Conservation (phyloP, 2,888 invertebrate genomes). For the Torymus aiolomorphi region DNA sequence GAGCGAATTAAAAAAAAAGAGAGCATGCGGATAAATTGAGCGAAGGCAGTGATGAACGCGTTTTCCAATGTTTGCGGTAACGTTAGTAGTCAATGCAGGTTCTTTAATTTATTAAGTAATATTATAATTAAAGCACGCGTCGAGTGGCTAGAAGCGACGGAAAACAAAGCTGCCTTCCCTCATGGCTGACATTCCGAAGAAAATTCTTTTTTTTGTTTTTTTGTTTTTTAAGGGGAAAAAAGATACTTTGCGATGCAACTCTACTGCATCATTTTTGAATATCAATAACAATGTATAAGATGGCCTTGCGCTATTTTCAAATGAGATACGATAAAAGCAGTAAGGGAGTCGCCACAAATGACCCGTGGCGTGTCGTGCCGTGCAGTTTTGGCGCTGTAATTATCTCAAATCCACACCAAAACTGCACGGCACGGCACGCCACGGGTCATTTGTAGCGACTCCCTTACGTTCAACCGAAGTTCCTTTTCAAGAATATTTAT, state of each 20-base stretch:
- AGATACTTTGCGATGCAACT: slow-evolving; percentile 42
- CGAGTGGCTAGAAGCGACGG: neutral
- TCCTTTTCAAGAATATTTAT: slow-evolving; percentile 69
- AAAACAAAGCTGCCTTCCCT: slow-evolving; percentile 26
- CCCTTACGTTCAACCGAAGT: slow-evolving; percentile 70
- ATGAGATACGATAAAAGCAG: slow-evolving; percentile 60
- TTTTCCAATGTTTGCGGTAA: slow-evolving; percentile 27
- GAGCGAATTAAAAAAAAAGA: slow-evolving; percentile 18
- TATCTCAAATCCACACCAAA: too few species aligned
- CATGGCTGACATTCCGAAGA: slow-evolving; percentile 46
- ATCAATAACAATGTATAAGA: slow-evolving; percentile 20
- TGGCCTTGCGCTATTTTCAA: slow-evolving; percentile 46
- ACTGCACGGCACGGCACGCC: too few species aligned
- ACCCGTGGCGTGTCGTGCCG: too few species aligned
- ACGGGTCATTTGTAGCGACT: too few species aligned
- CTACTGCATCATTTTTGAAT: slow-evolving; percentile 10
- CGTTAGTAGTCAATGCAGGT: slow-evolving; percentile 24
- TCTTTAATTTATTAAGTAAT: slow-evolving; percentile 32
- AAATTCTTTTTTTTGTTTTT: slow-evolving; percentile 43
- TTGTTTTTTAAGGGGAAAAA: slow-evolving; percentile 47
- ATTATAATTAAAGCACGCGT: slow-evolving; percentile 2
- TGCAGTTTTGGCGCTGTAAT: too few species aligned
- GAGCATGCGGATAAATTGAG: slow-evolving; percentile 21
- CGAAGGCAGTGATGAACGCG: slow-evolving; percentile 13
- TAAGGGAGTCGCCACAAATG: too few species aligned